Conservation (phyloP, 2,797 vertebrate genomes). For the Myioborus melanocephalus region DNA sequence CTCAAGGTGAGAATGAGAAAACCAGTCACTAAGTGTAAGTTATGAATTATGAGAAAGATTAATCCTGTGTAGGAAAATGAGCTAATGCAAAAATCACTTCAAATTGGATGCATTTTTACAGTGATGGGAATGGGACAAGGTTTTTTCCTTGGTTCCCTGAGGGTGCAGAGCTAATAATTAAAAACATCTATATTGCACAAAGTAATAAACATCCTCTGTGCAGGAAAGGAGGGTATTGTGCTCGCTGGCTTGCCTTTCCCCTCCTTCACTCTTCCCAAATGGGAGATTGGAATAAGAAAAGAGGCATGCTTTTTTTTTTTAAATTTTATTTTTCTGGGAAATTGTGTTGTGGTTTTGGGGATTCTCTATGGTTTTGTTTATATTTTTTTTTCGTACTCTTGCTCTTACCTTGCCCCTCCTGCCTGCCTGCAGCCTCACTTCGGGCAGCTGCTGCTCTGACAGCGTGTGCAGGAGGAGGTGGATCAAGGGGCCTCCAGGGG, state of each 20-base stretch:
- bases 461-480: neutral
- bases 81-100: neutral
- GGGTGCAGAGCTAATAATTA: neutral
- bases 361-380: fast-evolving
- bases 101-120: neutral
- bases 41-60: neutral
- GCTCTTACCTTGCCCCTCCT: neutral
- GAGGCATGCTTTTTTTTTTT: neutral
- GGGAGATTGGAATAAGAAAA: neutral
- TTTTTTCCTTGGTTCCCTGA: neutral
- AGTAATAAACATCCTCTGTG: neutral
- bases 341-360: neutral
- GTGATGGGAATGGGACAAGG: neutral
- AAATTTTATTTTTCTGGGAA: neutral
- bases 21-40: neutral
- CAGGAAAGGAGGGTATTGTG: neutral
- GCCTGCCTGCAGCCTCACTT: neutral
- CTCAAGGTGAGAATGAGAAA: neutral
- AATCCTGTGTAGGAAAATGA: neutral
- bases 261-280: neutral
- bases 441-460: neutral
- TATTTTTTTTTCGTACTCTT: neutral
- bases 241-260: neutral
- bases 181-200: conserved; percentile 4
- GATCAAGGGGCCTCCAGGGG: neutral